Percentiles rank a stretch among this genome's conserved stretches.
phyloP scores from a whole-genome alignment of 2,113 vertebrate species.

The Seriola dumerili region DNA sequence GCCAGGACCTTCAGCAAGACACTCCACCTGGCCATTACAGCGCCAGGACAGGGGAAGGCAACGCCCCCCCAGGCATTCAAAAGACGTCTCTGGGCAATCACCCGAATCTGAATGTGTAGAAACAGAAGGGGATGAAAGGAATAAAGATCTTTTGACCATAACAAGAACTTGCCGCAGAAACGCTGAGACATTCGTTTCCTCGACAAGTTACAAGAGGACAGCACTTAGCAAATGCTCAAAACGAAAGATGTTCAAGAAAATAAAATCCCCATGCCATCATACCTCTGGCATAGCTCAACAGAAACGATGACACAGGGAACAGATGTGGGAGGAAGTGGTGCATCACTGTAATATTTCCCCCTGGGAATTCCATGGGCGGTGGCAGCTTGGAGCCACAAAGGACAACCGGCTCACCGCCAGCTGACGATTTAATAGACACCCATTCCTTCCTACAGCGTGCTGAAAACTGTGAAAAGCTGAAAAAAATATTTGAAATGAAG shows the following conservation, averaged over 20 bases:
- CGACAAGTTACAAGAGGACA: background rate
- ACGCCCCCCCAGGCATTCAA: slow-evolving; percentile 78
- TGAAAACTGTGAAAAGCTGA: slow-evolving; percentile 83
- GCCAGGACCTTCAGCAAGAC: slow-evolving; percentile 80
- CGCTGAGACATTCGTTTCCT: background rate
- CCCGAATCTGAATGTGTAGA: slow-evolving; percentile 60
- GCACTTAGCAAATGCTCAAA: background rate
- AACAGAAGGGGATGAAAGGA: background rate
- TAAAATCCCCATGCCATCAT: accelerated
- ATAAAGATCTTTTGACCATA: accelerated
- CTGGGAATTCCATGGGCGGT: slow-evolving; percentile 75
- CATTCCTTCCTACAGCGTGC: slow-evolving; percentile 78
- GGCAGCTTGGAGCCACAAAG: slow-evolving; percentile 83
- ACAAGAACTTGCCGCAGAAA: background rate
- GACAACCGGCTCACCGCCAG: slow-evolving; percentile 59
- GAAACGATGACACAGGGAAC: slow-evolving; percentile 79
- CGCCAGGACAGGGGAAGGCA: slow-evolving; percentile 85
- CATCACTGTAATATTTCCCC: slow-evolving; percentile 84
- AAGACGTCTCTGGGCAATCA: slow-evolving; percentile 67
- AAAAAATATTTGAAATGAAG: background rate
- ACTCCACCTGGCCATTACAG: slow-evolving; percentile 88
- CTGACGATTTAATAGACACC: slow-evolving; percentile 78
- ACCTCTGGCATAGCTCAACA: slow-evolving; percentile 84
- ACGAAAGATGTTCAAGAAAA: background rate
- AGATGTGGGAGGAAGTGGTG: slow-evolving; percentile 80